Conservation (phyloP, 2,113 vertebrate genomes). For the Menura novaehollandiae region DNA sequence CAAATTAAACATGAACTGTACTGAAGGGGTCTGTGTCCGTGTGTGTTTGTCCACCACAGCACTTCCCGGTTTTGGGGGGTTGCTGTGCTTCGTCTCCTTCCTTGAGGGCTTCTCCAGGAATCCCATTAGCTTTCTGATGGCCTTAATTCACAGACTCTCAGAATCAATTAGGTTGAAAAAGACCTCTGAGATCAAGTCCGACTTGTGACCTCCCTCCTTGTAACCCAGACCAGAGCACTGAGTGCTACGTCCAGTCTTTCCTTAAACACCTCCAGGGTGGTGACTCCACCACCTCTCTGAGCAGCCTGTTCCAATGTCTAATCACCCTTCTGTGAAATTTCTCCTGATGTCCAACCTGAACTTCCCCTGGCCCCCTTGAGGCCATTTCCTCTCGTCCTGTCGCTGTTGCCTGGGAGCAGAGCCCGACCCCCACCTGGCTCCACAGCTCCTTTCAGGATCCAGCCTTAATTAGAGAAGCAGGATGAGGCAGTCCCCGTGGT, state of each 20-base stretch:
- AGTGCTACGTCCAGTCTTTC: background rate
- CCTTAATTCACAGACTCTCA: background rate
- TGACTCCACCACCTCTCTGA: background rate
- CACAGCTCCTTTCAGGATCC: background rate
- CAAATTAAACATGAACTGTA: slow-evolving; percentile 74
- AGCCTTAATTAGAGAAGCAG: background rate
- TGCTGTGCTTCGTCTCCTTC: background rate
- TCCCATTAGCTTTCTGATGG: background rate
- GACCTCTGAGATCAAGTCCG: background rate
- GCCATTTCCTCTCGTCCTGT: background rate
- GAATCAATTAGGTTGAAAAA: background rate
- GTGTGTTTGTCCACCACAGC: slow-evolving; percentile 5
- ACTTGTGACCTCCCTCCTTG: background rate
- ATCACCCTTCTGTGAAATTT: background rate
- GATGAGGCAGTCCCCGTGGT: background rate
- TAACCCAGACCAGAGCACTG: too few species aligned
- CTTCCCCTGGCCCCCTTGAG: background rate
- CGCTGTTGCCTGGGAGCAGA: too few species aligned
- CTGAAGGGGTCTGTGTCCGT: slow-evolving; percentile 37
- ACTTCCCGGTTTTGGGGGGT: fast-evolving
- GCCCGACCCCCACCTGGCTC: background rate
- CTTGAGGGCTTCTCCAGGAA: background rate
- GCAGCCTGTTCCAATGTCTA: background rate
- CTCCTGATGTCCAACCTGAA: background rate
- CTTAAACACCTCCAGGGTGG: background rate